phyloP scores from a whole-genome alignment of 2,797 vertebrate genomes.

The Acipenser oxyrinchus region DNA sequence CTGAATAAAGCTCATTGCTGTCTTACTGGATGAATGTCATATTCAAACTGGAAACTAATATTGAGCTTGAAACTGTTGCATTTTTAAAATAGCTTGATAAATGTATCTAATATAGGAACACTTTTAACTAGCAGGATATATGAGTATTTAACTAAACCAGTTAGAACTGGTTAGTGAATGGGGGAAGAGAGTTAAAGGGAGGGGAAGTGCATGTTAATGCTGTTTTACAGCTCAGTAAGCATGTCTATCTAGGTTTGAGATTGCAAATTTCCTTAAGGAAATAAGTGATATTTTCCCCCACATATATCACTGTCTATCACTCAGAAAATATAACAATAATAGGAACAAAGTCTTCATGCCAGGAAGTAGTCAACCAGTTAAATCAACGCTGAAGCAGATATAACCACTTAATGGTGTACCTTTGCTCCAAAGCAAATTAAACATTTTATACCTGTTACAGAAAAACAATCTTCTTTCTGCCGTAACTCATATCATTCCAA shows the following conservation, averaged over 20 bases:
- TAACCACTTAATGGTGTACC: not conserved
- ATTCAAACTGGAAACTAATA: no score
- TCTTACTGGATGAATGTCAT: no score
- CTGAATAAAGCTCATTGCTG: no score
- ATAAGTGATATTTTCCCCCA: constrained; percentile 1
- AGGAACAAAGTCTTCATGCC: no score
- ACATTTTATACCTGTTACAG: not conserved
- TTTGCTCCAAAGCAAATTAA: not conserved
- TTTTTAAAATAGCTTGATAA: no score
- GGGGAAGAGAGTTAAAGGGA: constrained; percentile 27
- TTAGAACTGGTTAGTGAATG: constrained; percentile 15
- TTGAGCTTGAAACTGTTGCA: no score
- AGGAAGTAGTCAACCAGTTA: no score
- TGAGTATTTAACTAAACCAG: constrained; percentile 36
- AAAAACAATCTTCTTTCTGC: constrained; percentile 4
- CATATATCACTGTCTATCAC: no score
- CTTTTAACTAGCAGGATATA: constrained; percentile 24
- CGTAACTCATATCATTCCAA: constrained; percentile 9
- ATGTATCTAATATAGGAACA: constrained; percentile 4
- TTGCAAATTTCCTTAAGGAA: constrained; percentile 21
- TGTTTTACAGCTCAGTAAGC: constrained; percentile 28
- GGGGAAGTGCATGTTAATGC: constrained; percentile 32
- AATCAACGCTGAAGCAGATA: not conserved
- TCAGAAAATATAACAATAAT: no score
- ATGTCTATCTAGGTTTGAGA: constrained; percentile 16